A percentile compares a stretch with the other conserved stretches of the same genome.
phyloP scores from a whole-genome alignment of 2,888 invertebrate genomes.

The Eupithecia centaureata region DNA sequence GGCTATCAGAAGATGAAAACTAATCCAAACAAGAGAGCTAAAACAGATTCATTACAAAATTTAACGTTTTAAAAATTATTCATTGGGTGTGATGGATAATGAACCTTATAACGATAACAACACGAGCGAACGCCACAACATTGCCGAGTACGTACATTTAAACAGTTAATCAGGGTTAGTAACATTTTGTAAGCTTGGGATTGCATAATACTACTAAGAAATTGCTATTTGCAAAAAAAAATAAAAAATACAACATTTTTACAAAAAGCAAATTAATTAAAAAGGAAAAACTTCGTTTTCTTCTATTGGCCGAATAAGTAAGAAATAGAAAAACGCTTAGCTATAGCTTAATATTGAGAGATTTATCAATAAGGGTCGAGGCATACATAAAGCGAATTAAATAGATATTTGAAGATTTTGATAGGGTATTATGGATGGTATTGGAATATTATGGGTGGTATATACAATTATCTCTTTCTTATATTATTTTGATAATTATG shows the following conservation, averaged over 20 bases:
- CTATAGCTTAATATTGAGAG: no score
- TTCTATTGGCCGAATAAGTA: no score
- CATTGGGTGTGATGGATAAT: conserved; percentile 38
- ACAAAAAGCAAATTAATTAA: neutral
- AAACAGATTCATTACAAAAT: neutral
- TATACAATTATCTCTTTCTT: no score
- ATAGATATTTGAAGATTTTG: no score
- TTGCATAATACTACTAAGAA: neutral
- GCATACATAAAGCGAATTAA: no score
- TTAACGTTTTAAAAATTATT: neutral
- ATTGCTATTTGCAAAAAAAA: neutral
- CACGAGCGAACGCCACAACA: conserved; percentile 82
- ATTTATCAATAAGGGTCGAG: no score
- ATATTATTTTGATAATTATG: no score
- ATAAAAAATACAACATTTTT: neutral
- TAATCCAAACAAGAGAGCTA: neutral
- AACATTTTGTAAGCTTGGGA: conserved; percentile 12
- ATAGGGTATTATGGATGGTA: no score
- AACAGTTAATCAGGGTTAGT: conserved; percentile 22
- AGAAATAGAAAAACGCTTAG: no score
- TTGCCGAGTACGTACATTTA: conserved; percentile 53
- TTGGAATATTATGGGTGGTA: no score
- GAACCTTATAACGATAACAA: conserved; percentile 55
- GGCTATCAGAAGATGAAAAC: neutral
- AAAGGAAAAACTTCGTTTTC: no score